These are phyloP conservation scores for Cebus imitator DNA, from an alignment of 2,113 vertebrate species.

Conservation along the genomic window DNA sequence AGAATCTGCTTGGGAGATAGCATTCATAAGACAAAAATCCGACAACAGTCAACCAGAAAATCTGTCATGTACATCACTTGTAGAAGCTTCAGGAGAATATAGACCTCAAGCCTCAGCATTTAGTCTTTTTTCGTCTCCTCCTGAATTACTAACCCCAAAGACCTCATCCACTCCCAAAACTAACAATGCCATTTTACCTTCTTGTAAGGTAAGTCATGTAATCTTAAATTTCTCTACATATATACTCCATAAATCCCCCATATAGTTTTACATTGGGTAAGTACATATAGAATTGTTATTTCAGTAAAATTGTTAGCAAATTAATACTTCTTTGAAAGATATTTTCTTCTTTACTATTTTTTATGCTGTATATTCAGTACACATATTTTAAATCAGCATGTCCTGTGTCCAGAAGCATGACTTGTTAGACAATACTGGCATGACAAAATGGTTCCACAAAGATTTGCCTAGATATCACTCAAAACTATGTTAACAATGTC, in stretches of 20 bases:
- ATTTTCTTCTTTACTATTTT: neutral
- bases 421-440: neutral
- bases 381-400: neutral
- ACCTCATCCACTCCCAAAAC: slow-evolving; percentile 60
- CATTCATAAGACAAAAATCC: slow-evolving; percentile 90
- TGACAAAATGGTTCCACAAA: neutral
- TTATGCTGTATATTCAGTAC: neutral
- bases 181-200: slow-evolving; percentile 72
- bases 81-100: slow-evolving; percentile 51
- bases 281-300: slow-evolving; percentile 18
- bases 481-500: neutral
- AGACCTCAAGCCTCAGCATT: slow-evolving; percentile 69
- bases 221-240: slow-evolving; percentile 32
- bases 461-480: neutral
- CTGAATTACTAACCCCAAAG: slow-evolving; percentile 57
- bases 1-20: slow-evolving; percentile 92
- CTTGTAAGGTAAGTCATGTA: slow-evolving; percentile 81
- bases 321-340: neutral
- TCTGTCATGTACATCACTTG: slow-evolving; percentile 80
- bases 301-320: neutral
- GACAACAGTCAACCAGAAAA: slow-evolving; percentile 81
- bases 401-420: neutral
- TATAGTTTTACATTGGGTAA: neutral
- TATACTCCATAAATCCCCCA: neutral
- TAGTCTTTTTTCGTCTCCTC: slow-evolving; percentile 40